Evolutionary conservation across 2,113 vertebrate species (phyloP).

Genomic region (Leuciscus idus): DNA sequence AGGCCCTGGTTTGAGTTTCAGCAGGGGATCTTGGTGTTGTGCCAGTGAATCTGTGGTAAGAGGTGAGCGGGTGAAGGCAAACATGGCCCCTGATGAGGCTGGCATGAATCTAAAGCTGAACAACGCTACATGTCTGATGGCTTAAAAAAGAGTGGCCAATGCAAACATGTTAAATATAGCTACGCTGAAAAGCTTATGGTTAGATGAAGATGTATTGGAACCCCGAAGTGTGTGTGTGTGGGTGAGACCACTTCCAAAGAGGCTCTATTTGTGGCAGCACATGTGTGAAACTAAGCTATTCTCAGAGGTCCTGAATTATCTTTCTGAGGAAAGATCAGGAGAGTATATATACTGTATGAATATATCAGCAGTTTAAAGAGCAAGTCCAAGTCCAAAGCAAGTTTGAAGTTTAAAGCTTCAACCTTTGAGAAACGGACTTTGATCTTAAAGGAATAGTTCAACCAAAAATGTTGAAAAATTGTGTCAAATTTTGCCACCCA

Average conservation of each 20-base stretch:
- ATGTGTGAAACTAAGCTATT: constrained; percentile 27
- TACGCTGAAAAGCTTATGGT: constrained; percentile 32
- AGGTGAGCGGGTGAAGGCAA: not conserved
- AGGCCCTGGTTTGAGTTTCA: constrained; percentile 60
- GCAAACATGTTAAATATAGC: constrained; percentile 55
- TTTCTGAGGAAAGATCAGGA: constrained; percentile 13
- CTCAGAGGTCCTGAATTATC: constrained; percentile 26
- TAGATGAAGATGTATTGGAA: not conserved
- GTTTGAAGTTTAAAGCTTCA: not conserved
- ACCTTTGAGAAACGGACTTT: not conserved
- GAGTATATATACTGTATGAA: not conserved
- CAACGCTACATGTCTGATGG: not conserved
- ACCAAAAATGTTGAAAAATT: too few species aligned
- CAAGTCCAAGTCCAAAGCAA: not conserved
- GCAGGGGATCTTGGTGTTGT: constrained; percentile 59
- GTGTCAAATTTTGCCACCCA: too few species aligned
- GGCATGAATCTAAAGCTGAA: constrained; percentile 54
- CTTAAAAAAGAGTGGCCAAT: constrained; percentile 53
- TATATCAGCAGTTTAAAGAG: constrained; percentile 27
- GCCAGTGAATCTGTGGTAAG: constrained; percentile 37
- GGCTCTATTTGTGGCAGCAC: constrained; percentile 35
- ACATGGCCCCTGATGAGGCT: constrained; percentile 45
- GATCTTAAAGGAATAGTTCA: not conserved
- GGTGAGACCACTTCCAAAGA: not conserved
- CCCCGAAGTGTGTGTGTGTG: constrained; percentile 19